A percentile compares a stretch with the other conserved stretches of the same genome.
Evolutionary conservation across 2,113 vertebrate species (phyloP).

Genomic region (Cebidichthys violaceus): DNA sequence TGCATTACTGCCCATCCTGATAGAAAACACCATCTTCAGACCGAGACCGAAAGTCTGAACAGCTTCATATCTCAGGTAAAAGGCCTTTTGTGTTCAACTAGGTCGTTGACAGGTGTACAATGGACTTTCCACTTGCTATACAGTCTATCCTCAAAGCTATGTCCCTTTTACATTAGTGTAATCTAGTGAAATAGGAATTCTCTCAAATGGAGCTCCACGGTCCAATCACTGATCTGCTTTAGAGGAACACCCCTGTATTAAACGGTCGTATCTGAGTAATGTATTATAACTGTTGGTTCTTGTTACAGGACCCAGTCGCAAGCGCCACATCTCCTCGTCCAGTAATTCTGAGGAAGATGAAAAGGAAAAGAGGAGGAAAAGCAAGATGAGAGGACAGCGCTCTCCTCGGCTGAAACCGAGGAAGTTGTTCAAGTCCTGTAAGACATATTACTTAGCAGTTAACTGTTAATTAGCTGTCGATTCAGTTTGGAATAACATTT

Average conservation of each 20-base stretch:
- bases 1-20: conserved; percentile 20
- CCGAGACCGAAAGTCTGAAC: conserved; percentile 3
- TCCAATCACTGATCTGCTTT: neutral
- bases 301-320: conserved; percentile 66
- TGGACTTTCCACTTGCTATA: neutral
- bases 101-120: neutral
- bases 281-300: neutral
- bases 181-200: neutral
- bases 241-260: neutral
- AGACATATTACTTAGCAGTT: conserved; percentile 18
- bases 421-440: conserved; percentile 79
- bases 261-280: neutral
- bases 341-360: conserved; percentile 70
- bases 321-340: conserved; percentile 48
- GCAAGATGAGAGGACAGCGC: conserved; percentile 45
- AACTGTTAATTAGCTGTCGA: neutral
- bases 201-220: neutral
- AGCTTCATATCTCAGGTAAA: conserved; percentile 76
- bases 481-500: neutral
- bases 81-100: neutral
- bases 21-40: conserved; percentile 76
- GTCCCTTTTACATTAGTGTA: neutral
- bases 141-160: neutral
- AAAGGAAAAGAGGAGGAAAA: conserved; percentile 63
- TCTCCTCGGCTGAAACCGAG: conserved; percentile 79